Evolutionary conservation across 2,113 vertebrate genomes (phyloP), one percentile per base, ranked within the genome.

Genomic region (Megalops atlanticus): DNA sequence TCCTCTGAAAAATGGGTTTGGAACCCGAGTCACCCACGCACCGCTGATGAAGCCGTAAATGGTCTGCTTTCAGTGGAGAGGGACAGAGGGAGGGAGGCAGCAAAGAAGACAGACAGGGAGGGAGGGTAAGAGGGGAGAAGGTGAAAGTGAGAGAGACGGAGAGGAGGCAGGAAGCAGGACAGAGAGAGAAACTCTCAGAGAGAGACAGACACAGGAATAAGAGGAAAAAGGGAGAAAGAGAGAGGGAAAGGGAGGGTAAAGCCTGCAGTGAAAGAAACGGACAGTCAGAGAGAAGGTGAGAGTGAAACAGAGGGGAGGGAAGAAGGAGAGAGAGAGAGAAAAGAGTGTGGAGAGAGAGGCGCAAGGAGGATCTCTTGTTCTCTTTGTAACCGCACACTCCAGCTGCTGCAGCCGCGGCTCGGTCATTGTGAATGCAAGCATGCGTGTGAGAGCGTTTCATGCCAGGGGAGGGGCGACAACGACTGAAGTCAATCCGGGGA

Each of bases 21-120:
- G 58, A 64, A 64, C 8, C 58, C 0, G 58, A 31, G 58, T 64
- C 31, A 27, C 58, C 58, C 39, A 15, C 33, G 41, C 72, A 39
- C 38, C n/a, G 38, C 36, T 41, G 38, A 41, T 39, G 72, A 43
- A 18, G 58, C 18, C 0, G 36, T 24, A 39, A 74, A 38, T 24
- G 15, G 41, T 74, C 72, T 74, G 72, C 72, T 41, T 43, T 43
- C 72, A 43, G 69, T 3, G 35, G 45, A 52, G 31, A 69, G 64
- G 31, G 7, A 38, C 33, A 71, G 35, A 38, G 33, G 69, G 31
- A 33, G 36, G 64, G 14, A n/a, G n/a, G 21, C 16, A 35, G 8
- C 27, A 35, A 35, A 38, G 27, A 43, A 27, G 38, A 40, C 21
- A 79, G 68, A 79, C 16, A n/a, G 39, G 45, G 40, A 18, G 49